Evolutionary conservation across 2,888 invertebrate species (phyloP).

Genomic region (Ptychoptera albimana): DNA sequence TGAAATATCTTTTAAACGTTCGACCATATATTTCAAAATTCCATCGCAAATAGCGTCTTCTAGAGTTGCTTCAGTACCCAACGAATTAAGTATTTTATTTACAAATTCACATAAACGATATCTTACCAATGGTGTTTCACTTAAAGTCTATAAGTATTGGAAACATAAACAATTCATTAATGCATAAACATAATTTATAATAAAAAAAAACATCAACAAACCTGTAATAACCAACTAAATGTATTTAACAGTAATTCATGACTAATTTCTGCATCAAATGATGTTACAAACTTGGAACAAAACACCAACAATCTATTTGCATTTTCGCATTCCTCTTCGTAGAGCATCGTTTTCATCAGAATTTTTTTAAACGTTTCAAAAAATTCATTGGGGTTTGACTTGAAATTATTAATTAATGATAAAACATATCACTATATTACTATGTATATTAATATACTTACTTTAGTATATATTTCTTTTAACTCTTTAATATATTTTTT

Average conservation of each 20-base stretch:
- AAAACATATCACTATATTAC: not conserved
- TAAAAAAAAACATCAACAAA: conserved; percentile 12
- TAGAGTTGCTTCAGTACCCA: conserved; percentile 59
- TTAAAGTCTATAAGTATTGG: conserved; percentile 26
- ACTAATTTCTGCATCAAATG: conserved; percentile 36
- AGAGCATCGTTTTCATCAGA: conserved; percentile 44
- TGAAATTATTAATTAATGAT: conserved; percentile 15
- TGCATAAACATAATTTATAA: not conserved
- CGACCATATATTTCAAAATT: conserved; percentile 51
- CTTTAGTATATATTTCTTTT: conserved; percentile 43
- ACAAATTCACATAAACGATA: conserved; percentile 65
- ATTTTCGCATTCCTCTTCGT: conserved; percentile 48
- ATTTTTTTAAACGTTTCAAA: conserved; percentile 45
- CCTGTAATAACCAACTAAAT: conserved; percentile 22
- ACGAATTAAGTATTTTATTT: conserved; percentile 52
- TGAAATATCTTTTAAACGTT: conserved; percentile 49
- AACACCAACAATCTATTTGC: conserved; percentile 54
- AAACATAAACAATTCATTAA: not conserved
- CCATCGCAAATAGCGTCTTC: conserved; percentile 61
- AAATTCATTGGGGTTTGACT: conserved; percentile 42
- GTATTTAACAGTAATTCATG: conserved; percentile 21
- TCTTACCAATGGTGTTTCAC: conserved; percentile 38
- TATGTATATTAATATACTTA: conserved; percentile 21
- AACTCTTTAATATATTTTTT: conserved; percentile 45
- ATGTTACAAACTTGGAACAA: conserved; percentile 51